Evolutionary conservation across 1,140 invertebrate genomes (phyloP), one percentile per base, ranked within the genome.

Genomic region (Varroa destructor): DNA sequence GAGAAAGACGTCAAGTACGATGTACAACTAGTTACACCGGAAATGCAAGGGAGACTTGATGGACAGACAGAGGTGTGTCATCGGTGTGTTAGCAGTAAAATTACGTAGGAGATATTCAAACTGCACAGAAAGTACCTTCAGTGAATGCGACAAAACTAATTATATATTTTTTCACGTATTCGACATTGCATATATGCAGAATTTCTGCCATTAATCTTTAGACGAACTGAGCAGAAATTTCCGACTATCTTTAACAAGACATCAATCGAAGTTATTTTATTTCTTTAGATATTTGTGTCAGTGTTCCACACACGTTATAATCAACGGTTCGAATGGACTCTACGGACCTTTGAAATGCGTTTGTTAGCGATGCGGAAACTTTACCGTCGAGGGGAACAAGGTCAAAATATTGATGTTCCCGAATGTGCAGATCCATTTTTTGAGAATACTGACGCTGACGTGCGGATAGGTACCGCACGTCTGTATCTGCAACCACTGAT

Each of bases 301-400:
- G 82, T 85, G 75, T 79, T 80, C 70, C 84, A 85, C 75, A 74
- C 83, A 25, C 79, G 83, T 72, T 82, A 82, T 25, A 83, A 81
- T 56, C 81, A 81, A 55, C 82, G 85, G 74, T 86, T 83, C 77
- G 77, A 85, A 10, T 86, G 85, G 85, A 77, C 80, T 5, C 81
- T 81, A 71, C 78, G 83, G 54, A 83, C 82, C 74, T 86, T 86
- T 77, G 75, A 84, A 25, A 83, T 84, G 75, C 76, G 85, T 40
- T 81, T 86, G 72, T 84, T 82, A 74, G 76, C 83, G n/a, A 86
- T 86, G 83, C 83, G 85, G 76, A 84, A 86, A 76, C 84, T 86
- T 80, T 86, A 84, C 74, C 80, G 82, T 72, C 82, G 84, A 72
- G 84, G 83, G 74, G 78, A 82, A 74, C 82, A 85, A 56, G 83